Evolutionary conservation across 2,113 vertebrate genomes (phyloP).

Genomic region (Leptocoma aspasia): DNA sequence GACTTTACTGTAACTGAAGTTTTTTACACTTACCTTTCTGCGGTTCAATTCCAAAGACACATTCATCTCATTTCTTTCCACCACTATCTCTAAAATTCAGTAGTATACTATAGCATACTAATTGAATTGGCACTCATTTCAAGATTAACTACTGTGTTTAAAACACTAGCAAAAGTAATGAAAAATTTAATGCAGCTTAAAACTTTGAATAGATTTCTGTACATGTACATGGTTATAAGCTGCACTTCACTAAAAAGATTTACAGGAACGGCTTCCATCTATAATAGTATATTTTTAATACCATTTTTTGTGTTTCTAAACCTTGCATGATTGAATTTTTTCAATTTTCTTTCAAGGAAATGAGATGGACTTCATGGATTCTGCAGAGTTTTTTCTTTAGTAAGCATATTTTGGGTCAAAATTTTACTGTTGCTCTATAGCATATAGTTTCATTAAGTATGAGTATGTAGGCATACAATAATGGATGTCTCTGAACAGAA

Average conservation of each 20-base stretch:
- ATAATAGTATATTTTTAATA: not conserved
- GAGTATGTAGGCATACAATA: not conserved
- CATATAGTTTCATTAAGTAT: not conserved
- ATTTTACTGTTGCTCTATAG: not conserved
- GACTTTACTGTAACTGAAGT: constrained; percentile 32
- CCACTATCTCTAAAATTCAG: not conserved
- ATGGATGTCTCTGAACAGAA: not conserved
- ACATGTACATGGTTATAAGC: not conserved
- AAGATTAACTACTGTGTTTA: constrained; percentile 27
- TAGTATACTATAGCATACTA: not conserved
- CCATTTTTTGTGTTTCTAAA: not conserved
- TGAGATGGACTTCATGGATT: not conserved
- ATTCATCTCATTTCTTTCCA: not conserved
- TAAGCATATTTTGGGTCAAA: not conserved
- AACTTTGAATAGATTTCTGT: constrained; percentile 33
- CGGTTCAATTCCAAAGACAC: constrained; percentile 20
- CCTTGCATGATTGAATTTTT: not conserved
- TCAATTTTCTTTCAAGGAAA: not conserved
- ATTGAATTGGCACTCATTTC: constrained; percentile 1
- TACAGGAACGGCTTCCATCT: not conserved
- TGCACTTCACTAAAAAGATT: not conserved
- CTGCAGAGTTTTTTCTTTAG: not conserved
- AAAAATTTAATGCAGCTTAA: constrained; percentile 35
- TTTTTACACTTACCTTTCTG: constrained; percentile 6
- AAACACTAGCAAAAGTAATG: constrained; percentile 11